Conservation (phyloP, 1,140 invertebrate species). For the Camponotus floridanus region DNA sequence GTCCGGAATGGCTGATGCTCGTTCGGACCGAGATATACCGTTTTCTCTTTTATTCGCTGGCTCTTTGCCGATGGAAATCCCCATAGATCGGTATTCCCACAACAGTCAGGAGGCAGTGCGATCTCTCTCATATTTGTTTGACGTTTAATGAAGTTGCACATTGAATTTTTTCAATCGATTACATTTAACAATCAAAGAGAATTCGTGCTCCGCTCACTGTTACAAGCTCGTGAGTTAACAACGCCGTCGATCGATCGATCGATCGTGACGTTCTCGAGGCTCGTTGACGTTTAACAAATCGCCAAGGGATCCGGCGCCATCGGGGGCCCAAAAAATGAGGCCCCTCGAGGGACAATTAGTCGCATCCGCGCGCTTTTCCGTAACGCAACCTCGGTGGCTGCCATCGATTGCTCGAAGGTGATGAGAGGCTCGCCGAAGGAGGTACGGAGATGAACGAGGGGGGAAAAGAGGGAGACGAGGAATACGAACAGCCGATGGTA, state of each 20-base stretch:
- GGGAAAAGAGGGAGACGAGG: background rate
- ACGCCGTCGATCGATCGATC: constrained; percentile 72
- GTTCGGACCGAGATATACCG: constrained; percentile 69
- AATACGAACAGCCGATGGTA: constrained; percentile 72
- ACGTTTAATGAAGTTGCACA: background rate
- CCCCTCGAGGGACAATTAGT: constrained; percentile 80
- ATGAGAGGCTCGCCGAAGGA: constrained; percentile 55
- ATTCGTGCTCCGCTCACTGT: constrained; percentile 25
- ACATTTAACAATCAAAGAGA: background rate
- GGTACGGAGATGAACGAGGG: constrained; percentile 27
- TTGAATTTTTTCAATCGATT: background rate
- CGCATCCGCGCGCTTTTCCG: constrained; percentile 71
- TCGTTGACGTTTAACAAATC: constrained; percentile 74
- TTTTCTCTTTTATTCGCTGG: constrained; percentile 67
- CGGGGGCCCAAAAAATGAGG: constrained; percentile 76
- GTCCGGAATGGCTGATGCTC: constrained; percentile 73
- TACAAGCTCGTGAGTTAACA: constrained; percentile 64
- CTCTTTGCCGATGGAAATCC: constrained; percentile 59
- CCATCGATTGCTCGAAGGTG: constrained; percentile 64
- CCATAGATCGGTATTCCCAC: constrained; percentile 69
- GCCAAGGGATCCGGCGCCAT: constrained; percentile 69
- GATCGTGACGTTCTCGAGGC: constrained; percentile 49
- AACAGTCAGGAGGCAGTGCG: background rate
- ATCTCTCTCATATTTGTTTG: background rate
- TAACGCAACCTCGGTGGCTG: constrained; percentile 72